phyloP scores from a whole-genome alignment of 2,797 vertebrate species.

The Chaetophractus vellerosus region DNA sequence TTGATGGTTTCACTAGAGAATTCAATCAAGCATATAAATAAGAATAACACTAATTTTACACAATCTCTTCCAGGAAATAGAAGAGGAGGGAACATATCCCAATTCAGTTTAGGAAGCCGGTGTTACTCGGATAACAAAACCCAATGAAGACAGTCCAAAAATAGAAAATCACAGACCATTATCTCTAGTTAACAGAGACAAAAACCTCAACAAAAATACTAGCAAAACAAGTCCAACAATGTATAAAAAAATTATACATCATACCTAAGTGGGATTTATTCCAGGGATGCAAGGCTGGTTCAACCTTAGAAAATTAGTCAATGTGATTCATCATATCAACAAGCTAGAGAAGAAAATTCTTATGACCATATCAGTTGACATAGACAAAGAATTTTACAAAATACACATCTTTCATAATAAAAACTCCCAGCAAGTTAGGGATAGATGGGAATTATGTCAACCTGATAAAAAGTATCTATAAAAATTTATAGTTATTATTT shows the following conservation, averaged over 20 bases:
- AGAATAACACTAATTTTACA: background rate
- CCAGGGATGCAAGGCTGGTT: background rate
- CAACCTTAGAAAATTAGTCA: background rate
- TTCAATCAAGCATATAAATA: background rate
- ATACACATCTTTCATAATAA: no score
- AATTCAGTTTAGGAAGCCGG: background rate
- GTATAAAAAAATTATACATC: background rate
- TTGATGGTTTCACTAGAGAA: background rate
- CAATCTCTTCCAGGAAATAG: slow-evolving; percentile 1
- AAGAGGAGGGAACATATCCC: background rate
- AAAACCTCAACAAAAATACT: background rate
- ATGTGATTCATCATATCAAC: background rate
- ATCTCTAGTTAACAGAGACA: background rate
- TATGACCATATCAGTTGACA: background rate
- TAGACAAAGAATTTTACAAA: no score
- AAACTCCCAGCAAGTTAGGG: no score
- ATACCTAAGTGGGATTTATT: background rate
- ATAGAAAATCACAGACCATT: background rate
- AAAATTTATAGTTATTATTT: no score
- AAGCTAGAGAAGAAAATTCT: background rate
- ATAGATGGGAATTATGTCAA: no score
- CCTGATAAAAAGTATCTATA: no score
- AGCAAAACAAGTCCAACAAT: background rate
- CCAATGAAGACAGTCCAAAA: background rate
- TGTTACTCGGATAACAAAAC: slow-evolving; percentile 12